Evolutionary conservation across 2,797 vertebrate species (phyloP).

Genomic region (Hipposideros larvatus): DNA sequence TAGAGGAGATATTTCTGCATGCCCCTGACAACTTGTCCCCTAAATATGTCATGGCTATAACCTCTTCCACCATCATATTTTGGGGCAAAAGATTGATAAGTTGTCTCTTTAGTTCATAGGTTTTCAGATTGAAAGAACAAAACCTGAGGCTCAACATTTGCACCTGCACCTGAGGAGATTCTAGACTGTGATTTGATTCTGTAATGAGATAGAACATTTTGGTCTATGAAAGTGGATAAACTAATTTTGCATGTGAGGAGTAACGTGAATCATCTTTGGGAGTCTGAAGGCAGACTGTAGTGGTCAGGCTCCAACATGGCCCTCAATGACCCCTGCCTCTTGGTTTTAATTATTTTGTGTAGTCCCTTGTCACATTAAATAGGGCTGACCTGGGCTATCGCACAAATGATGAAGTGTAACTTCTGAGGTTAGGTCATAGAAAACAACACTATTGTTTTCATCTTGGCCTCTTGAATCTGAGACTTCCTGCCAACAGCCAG

Average conservation of each 20-base stretch:
- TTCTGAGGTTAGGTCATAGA: not conserved
- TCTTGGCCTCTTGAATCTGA: not conserved
- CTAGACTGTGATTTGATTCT: not conserved
- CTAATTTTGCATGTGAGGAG: not conserved
- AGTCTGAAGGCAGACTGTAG: not conserved
- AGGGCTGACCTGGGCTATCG: accelerated
- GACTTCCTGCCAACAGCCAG: not conserved
- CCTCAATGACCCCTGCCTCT: not conserved
- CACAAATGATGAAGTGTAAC: not conserved
- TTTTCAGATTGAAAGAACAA: not conserved
- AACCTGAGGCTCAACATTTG: not conserved
- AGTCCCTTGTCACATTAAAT: not conserved
- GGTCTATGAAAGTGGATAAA: not conserved
- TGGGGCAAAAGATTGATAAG: not conserved
- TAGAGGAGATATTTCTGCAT: not conserved
- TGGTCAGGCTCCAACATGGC: not conserved
- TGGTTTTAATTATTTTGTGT: not conserved
- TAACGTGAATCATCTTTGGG: not conserved
- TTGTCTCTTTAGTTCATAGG: not conserved
- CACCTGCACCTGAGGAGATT: not conserved
- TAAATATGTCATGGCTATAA: not conserved
- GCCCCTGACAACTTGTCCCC: not conserved
- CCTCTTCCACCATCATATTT: not conserved
- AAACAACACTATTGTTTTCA: not conserved
- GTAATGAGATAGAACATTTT: not conserved